Evolutionary conservation across 2,888 invertebrate genomes (phyloP), one percentile per base, ranked within the genome.

Genomic region (Lacanobia wlatinum): DNA sequence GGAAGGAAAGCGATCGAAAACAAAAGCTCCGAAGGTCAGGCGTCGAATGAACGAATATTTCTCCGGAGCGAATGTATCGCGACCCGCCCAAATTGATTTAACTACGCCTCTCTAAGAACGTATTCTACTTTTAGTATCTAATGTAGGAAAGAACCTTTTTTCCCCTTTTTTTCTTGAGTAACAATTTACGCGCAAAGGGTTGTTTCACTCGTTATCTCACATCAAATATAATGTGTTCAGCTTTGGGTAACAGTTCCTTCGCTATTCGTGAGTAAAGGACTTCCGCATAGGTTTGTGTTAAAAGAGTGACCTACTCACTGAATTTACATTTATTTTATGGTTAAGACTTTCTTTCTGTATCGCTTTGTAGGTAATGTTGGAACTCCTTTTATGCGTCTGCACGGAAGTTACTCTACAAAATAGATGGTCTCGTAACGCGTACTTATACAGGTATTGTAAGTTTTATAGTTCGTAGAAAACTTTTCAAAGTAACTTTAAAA

Each of bases 61-160:
- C 83, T 83, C 78, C 85, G 70, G 23, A 64, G 60, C 50, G 82
- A 87, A 90, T 90, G 90, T 91, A 91, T 90, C 89, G 89, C 87
- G 89, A 89, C 89, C 91, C 91, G 68, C 78, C 84, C 82, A 90
- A 93, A 93, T 93, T 92, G 92, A 92, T 92, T 92, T 90, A 92
- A 90, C 88, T 87, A 86, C 82, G 78, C 76, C 82, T 77, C 80
- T 84, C 76, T 70, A 63, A 62, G 83, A 87, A 85, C 83, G 85
- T 89, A 87, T 86, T 87, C 87, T 84, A 83, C 85, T 87, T 87
- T 85, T 78, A 82, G 82, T 79, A 77, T 76, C 75, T 84, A 84
- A 84, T 82, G 76, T 76, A 73, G 67, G 53, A 82, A 80, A 78
- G 56, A 69, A 80, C 73, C 71, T 68, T 80, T 78, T 78, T 69